phyloP scores from a whole-genome alignment of 2,113 vertebrate species.

The Oreochromis niloticus region DNA sequence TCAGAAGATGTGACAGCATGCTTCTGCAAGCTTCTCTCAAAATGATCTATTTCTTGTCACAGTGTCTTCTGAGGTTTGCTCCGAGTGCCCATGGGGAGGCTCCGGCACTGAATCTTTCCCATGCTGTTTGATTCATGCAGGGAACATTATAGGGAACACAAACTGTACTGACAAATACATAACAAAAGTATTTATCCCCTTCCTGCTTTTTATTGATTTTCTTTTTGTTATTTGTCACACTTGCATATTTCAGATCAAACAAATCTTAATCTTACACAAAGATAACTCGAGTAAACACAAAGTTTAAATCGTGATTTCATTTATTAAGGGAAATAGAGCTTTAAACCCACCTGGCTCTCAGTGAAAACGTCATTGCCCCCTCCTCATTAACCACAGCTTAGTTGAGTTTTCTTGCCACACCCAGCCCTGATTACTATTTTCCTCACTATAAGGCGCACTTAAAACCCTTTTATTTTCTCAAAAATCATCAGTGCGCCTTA shows the following conservation, averaged over 20 bases:
- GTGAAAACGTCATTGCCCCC: not conserved
- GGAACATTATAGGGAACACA: not conserved
- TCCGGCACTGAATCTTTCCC: not conserved
- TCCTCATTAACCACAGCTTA: not conserved
- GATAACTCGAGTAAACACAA: not conserved
- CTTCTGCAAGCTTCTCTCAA: conserved; percentile 8
- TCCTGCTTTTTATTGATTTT: not conserved
- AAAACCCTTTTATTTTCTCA: not conserved
- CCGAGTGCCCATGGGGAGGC: not conserved
- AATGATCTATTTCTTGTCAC: not conserved
- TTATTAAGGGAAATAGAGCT: not conserved
- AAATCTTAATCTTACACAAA: not conserved
- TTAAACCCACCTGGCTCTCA: not conserved
- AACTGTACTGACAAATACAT: not conserved
- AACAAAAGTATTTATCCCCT: not conserved
- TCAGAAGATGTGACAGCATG: conserved; percentile 29
- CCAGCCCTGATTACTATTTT: not conserved
- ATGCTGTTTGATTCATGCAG: not conserved
- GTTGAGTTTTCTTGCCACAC: not conserved
- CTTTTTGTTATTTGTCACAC: not conserved
- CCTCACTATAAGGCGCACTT: fast-evolving
- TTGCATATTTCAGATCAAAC: not conserved
- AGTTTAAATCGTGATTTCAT: not conserved
- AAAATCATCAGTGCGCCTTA: fast-evolving
- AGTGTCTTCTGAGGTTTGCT: not conserved